phyloP scores from a whole-genome alignment of 1,140 invertebrate genomes.

The Sesamia nonagrioides region DNA sequence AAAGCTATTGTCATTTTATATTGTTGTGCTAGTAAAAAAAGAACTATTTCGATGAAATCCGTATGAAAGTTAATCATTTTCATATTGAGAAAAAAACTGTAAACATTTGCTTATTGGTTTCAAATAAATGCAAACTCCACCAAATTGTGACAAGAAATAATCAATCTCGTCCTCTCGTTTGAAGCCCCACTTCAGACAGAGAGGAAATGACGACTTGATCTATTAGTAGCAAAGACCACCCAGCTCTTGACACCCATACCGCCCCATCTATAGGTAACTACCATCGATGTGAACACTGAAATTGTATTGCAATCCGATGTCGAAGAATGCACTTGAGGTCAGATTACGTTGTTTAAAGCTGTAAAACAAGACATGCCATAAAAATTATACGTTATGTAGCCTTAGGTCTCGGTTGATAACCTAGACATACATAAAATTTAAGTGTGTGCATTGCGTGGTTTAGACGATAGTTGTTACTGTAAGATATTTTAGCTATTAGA shows the following conservation, averaged over 20 bases:
- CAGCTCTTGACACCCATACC: constrained; percentile 13
- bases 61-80: too few species aligned
- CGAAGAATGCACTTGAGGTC: constrained; percentile 20
- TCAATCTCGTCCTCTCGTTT: constrained; percentile 8
- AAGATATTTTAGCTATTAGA: too few species aligned
- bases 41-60: too few species aligned
- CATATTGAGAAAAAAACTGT: not conserved
- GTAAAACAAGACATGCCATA: constrained; percentile 17
- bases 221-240: constrained; percentile 25
- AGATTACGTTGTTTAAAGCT: constrained; percentile 29
- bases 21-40: too few species aligned
- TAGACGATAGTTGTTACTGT: constrained; percentile 1
- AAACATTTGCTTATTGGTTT: not conserved
- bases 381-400: constrained; percentile 3
- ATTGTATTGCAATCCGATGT: not conserved
- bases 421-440: constrained; percentile 37
- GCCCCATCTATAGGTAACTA: not conserved
- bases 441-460: not conserved
- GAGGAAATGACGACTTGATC: constrained; percentile 18
- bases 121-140: not conserved
- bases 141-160: not conserved
- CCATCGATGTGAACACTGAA: too few species aligned
- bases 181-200: not conserved
- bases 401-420: constrained; percentile 38
- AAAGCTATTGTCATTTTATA: too few species aligned